Conservation (phyloP, 2,888 invertebrate species). For the Idaea aversata region DNA sequence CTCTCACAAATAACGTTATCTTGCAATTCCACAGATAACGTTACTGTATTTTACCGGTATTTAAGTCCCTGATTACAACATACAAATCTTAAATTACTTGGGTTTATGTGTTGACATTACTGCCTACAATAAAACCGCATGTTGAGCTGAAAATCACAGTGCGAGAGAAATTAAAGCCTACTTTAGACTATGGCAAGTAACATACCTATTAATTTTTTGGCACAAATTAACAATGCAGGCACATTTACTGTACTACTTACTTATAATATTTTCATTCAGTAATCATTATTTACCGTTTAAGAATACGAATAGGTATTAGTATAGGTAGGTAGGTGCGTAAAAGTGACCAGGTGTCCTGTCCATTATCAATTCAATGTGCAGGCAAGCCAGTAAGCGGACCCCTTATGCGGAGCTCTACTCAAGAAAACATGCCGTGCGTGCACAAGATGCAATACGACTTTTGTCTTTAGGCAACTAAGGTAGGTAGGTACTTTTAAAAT, state of each 20-base stretch:
- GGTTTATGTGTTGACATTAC: conserved; percentile 26
- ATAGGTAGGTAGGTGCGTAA: background rate
- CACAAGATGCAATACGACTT: conserved; percentile 33
- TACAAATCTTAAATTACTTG: conserved; percentile 30
- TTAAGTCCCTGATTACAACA: no score
- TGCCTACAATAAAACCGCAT: conserved; percentile 26
- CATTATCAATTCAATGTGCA: conserved; percentile 60
- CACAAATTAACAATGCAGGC: background rate
- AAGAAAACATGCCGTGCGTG: conserved; percentile 16
- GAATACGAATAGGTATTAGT: background rate
- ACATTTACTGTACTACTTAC: background rate
- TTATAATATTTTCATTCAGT: background rate
- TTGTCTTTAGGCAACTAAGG: conserved; percentile 43
- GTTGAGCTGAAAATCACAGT: conserved; percentile 29
- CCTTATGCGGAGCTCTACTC: conserved; percentile 36
- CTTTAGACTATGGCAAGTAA: conserved; percentile 5
- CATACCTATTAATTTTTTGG: background rate
- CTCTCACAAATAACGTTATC: no score
- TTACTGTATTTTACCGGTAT: no score
- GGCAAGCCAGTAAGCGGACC: conserved; percentile 27
- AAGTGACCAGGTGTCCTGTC: conserved; percentile 62
- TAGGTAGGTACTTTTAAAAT: conserved; percentile 32
- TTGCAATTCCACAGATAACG: no score
- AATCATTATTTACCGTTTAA: background rate
- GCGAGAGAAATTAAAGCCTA: conserved; percentile 17